Evolutionary conservation across 1,140 invertebrate genomes (phyloP), one percentile per base, ranked within the genome.

Genomic region (Copidosoma floridanum): DNA sequence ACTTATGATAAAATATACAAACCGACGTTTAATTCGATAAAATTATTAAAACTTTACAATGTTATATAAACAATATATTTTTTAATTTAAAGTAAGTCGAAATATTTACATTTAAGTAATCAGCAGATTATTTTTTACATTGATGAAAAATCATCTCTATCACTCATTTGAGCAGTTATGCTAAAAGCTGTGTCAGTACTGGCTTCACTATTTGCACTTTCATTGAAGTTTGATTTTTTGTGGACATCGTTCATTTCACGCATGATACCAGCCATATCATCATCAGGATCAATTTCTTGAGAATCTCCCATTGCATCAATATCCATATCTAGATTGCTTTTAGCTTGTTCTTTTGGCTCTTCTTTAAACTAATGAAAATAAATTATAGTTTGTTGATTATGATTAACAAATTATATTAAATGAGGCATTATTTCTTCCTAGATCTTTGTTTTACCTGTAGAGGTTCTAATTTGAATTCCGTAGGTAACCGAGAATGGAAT

Each of bases 401-500:
- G 5, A 41, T 12, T 41, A n/a, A 41, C 5, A 14, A 12, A 41
- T 6, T 41, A 41, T 12, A 14, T n/a, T 41, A 41, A 41, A 41
- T 14, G 16, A 41, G 16, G n/a, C 6, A 14, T 41, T 41, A 16
- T 12, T 6, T 14, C 40, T 6, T n/a, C 40, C 16, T 12, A 41
- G 12, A 10, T n/a, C 14, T 48, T 48, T 32, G 29, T 21, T 52
- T 27, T 64, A 80, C 77, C 57, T 71, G 74, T 69, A 77, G 74
- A 10, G 78, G 67, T 55, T 79, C 73, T 23, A 80, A 57, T 70
- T 79, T 79, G 16, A 70, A 65, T 47, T 70, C 68, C 10, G 74
- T 67, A 23, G 87, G 86, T 54, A 89, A 80, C 54, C 84, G 83
- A 69, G 85, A 82, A 68, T 91, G 89, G 63, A 89, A 85, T 12